These are phyloP conservation scores for Sanderia malayensis DNA, from an alignment of 30 jellyfish, hydroid and myxozoan genomes.

Conservation along the genomic window DNA sequence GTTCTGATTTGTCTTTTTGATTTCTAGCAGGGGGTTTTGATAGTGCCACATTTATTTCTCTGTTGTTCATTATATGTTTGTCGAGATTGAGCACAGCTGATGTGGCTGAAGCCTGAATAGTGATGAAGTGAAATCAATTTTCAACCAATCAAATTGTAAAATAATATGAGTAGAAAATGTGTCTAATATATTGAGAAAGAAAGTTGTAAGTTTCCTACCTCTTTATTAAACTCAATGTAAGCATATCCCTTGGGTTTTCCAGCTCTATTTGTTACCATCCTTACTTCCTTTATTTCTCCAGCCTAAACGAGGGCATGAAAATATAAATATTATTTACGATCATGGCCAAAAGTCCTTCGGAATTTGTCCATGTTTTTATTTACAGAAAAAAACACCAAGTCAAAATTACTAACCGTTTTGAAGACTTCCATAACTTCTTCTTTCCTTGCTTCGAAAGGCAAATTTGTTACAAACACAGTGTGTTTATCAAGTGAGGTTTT, in stretches of 20 bases:
- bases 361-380: too few relatives aligned
- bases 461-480: constrained; percentile 89
- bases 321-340: too few relatives aligned
- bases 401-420: constrained; percentile 56
- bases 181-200: too few relatives aligned
- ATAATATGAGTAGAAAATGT: too few relatives aligned
- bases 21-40: constrained; percentile 97
- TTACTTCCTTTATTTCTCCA: constrained; percentile 82
- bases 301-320: too few relatives aligned
- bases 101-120: constrained; percentile 81
- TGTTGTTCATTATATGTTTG: constrained; percentile 48
- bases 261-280: constrained; percentile 93
- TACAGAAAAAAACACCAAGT: too few relatives aligned
- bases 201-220: constrained; percentile 62
- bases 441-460: constrained; percentile 72
- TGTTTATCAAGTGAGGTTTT: constrained; percentile 70
- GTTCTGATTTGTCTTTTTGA: constrained; percentile 8
- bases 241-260: constrained; percentile 97
- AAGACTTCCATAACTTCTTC: constrained; percentile 79
- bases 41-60: constrained; percentile 82
- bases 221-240: constrained; percentile 77
- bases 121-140: too few relatives aligned
- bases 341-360: too few relatives aligned
- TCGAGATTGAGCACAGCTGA: constrained; percentile 86
- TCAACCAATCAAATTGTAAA: too few relatives aligned